Evolutionary conservation across 2,113 vertebrate genomes (phyloP).

Genomic region (Malurus elegans): DNA sequence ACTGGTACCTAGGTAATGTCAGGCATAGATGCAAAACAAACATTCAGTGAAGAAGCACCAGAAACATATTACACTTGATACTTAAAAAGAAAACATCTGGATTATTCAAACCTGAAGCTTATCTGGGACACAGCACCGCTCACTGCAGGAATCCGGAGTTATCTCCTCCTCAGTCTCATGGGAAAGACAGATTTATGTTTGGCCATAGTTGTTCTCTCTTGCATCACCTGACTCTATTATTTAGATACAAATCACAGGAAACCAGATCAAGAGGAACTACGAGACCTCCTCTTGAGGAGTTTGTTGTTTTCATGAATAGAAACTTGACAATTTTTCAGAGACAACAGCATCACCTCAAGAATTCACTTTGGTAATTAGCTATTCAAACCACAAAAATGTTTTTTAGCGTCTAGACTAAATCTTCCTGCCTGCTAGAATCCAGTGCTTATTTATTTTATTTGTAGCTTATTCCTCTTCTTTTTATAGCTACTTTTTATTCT

Average conservation of each 20-base stretch:
- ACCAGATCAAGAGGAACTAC: neutral
- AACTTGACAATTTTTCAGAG: neutral
- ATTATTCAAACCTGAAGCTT: neutral
- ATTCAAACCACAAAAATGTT: neutral
- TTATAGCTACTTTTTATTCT: neutral
- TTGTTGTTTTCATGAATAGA: neutral
- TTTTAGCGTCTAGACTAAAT: neutral
- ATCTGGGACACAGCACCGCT: neutral
- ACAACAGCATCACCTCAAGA: neutral
- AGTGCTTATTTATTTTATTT: neutral
- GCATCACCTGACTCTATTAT: neutral
- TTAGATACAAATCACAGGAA: neutral
- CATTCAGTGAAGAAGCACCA: neutral
- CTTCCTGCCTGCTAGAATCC: neutral
- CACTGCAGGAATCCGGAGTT: neutral
- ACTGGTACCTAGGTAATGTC: neutral
- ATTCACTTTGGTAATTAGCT: neutral
- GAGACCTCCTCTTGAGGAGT: neutral
- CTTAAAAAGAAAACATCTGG: neutral
- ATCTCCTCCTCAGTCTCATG: neutral
- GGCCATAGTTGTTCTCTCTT: neutral
- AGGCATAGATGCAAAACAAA: neutral
- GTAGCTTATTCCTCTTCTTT: neutral
- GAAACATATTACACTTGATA: neutral
- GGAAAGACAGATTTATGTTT: neutral